Conservation (phyloP, 2,797 vertebrate genomes). For the Ambastaia sidthimunki region DNA sequence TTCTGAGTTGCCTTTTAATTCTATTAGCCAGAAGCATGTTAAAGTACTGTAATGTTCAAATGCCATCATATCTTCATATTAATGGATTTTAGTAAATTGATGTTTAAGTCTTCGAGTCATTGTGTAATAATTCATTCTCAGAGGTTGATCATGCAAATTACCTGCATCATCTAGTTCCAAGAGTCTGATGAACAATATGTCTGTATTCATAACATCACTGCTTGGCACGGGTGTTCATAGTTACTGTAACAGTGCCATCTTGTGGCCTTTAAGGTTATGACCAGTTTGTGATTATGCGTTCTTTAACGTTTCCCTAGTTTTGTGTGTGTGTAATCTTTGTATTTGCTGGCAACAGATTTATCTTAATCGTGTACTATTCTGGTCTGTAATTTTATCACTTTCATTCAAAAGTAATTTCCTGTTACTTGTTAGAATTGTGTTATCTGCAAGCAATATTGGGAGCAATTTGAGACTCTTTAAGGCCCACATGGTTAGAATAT, state of each 20-base stretch:
- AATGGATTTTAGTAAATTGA: not conserved
- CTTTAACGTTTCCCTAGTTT: too few species aligned
- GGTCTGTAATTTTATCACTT: too few species aligned
- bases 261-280: not conserved
- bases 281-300: not conserved
- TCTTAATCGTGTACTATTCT: too few species aligned
- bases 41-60: not conserved
- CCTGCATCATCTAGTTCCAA: not conserved
- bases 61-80: not conserved
- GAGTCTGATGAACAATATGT: not conserved
- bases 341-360: too few species aligned
- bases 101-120: not conserved
- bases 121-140: not conserved
- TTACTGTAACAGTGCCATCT: slow-evolving; percentile 20
- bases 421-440: too few species aligned
- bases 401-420: too few species aligned
- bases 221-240: slow-evolving; percentile 10
- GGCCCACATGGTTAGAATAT: too few species aligned
- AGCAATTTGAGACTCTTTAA: too few species aligned
- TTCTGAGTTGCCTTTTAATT: not conserved
- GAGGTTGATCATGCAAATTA: not conserved
- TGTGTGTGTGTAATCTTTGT: too few species aligned
- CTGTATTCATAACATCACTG: slow-evolving; percentile 6
- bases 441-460: too few species aligned
- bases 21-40: not conserved